phyloP scores from a whole-genome alignment of 2,113 vertebrate genomes.

The Polyodon spathula region DNA sequence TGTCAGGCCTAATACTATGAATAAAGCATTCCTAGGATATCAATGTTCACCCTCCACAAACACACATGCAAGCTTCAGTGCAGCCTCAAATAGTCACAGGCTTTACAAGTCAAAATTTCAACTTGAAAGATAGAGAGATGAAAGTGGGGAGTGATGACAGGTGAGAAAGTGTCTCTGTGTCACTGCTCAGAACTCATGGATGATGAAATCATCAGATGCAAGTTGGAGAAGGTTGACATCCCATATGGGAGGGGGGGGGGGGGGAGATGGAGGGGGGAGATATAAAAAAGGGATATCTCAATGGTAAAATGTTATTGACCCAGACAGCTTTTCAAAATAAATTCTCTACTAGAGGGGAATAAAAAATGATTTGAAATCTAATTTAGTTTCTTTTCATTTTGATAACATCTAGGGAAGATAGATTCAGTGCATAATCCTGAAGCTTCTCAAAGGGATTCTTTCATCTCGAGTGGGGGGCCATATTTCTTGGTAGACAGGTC shows the following conservation, averaged over 20 bases:
- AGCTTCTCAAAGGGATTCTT: constrained; percentile 4
- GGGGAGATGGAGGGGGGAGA: too few relatives aligned
- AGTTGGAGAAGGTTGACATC: constrained; percentile 38
- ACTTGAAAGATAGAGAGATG: constrained; percentile 34
- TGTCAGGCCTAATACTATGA: too few relatives aligned
- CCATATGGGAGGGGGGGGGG: constrained; percentile 34
- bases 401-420: neutral
- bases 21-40: neutral
- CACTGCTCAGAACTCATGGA: constrained; percentile 49
- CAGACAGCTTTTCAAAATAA: constrained; percentile 21
- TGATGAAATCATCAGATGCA: constrained; percentile 27
- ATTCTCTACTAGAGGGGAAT: constrained; percentile 28
- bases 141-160: constrained; percentile 46
- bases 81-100: constrained; percentile 34
- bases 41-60: constrained; percentile 19
- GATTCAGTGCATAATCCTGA: constrained; percentile 16
- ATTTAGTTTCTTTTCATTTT: constrained; percentile 19
- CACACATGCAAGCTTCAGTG: neutral
- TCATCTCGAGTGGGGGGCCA: neutral
- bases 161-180: constrained; percentile 59
- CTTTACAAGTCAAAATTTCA: constrained; percentile 37
- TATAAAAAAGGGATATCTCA: constrained; percentile 56
- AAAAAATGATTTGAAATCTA: constrained; percentile 37
- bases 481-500: constrained; percentile 1
- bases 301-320: constrained; percentile 40